Evolutionary conservation across 2,113 vertebrate species (phyloP).

Genomic region (Xerus inauris): DNA sequence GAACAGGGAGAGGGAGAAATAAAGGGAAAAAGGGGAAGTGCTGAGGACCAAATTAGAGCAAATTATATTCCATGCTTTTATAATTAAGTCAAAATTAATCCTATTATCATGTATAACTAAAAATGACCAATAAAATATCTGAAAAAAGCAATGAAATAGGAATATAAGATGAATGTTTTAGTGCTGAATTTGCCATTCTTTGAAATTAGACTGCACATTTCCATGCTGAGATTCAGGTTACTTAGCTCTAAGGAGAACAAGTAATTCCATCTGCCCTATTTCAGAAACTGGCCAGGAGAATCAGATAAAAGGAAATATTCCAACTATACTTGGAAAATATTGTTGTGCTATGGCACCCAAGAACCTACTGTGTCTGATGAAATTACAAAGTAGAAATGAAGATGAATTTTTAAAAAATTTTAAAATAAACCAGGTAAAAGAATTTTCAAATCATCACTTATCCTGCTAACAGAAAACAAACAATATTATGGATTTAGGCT

Average conservation of each 20-base stretch:
- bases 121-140: too few relatives aligned
- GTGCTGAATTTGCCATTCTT: neutral
- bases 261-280: neutral
- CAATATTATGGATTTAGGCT: neutral
- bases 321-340: neutral
- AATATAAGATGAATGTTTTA: neutral
- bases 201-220: neutral
- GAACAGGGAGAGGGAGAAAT: too few relatives aligned
- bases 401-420: neutral
- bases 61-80: neutral
- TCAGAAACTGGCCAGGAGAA: neutral
- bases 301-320: neutral
- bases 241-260: neutral
- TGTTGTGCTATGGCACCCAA: neutral
- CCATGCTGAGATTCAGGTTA: neutral
- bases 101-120: too few relatives aligned
- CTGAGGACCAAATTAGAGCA: too few relatives aligned
- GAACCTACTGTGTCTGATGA: neutral
- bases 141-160: neutral
- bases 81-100: too few relatives aligned
- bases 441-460: neutral
- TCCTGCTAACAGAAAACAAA: neutral
- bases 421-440: neutral
- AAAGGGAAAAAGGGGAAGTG: too few relatives aligned
- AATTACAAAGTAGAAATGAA: neutral